Percentiles rank a stretch among this genome's conserved stretches.
Conservation (phyloP, 2,113 vertebrate species). For the Acrocephalus arundinaceus region DNA sequence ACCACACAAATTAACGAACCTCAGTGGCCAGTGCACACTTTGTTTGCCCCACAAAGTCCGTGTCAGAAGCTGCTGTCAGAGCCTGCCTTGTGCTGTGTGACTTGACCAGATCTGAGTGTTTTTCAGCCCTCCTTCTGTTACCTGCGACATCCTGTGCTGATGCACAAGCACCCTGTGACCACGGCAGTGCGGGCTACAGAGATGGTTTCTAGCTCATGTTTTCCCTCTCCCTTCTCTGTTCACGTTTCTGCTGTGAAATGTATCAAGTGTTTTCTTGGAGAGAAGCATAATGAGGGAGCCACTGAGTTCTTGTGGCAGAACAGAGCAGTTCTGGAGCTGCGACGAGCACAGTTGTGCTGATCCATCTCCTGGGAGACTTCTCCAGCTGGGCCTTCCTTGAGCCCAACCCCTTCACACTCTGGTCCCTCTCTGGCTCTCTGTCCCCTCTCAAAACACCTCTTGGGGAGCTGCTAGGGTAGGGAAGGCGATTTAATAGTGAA, state of each 20-base stretch:
- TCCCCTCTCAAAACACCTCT: background rate
- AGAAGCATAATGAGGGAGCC: background rate
- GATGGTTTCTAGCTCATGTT: background rate
- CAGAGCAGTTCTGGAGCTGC: background rate
- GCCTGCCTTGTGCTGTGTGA: background rate
- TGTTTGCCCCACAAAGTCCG: background rate
- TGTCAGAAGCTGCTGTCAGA: background rate
- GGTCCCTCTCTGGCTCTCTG: slow-evolving; percentile 4
- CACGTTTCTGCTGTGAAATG: background rate
- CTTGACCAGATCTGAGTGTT: background rate
- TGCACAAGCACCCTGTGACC: background rate
- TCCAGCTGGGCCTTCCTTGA: background rate
- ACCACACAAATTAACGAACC: background rate
- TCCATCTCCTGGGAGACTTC: background rate
- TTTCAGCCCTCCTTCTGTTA: background rate
- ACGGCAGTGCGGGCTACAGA: background rate
- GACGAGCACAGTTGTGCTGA: rapidly evolving
- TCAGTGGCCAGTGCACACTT: background rate
- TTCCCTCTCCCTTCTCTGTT: background rate
- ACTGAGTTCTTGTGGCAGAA: background rate
- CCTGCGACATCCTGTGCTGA: rapidly evolving
- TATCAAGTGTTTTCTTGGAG: background rate
- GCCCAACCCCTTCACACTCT: background rate
- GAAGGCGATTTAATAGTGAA: background rate
- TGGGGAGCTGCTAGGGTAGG: background rate